Evolutionary conservation across 2,888 invertebrate species (phyloP), one percentile per base, ranked within the genome.

Genomic region (Papilio protenor): DNA sequence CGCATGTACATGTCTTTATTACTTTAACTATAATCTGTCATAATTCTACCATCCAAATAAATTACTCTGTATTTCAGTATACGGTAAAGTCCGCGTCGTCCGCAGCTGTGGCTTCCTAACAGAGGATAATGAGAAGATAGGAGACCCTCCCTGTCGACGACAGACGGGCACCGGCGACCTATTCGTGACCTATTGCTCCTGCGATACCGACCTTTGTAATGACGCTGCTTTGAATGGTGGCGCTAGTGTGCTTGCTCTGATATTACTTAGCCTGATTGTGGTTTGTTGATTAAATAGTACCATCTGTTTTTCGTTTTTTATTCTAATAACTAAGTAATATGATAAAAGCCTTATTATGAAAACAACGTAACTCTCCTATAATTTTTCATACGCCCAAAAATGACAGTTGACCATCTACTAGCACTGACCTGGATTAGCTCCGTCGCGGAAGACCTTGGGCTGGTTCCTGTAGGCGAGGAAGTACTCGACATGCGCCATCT

Each of bases 401-500:
- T 8, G n/a, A n/a, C 57, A n/a, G 3, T 21, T 21, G 12, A 59
- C 21, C 11, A 21, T 76, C 49, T 49, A 66, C 16, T 47, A 73
- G 0, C 1, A 87, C 90, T 85, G 87, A 97, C 98, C 98, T 93
- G 98, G 98, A 94, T 99, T 99, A 1, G 99, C 98, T 0, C 98
- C 99, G 87, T 97, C 97, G 72, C 98, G 95, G 94, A 98, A 99
- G 75, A 98, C 96, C 86, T 98, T 97, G 2, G 98, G 98, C 84
- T 97, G 96, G 86, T 97, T 96, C 78, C 96, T 96, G 90, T 98
- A 98, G 55, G 97, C 96, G 85, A 98, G 92, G 93, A 98, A 98
- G 89, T 98, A 98, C 85, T 98, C 97, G 75, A 98, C 96, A 86
- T 98, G 98, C 0, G 98, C 97, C 97, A 98, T 97, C 92, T 98